Percentiles rank a stretch among this genome's conserved stretches.
Evolutionary conservation across 1,140 invertebrate genomes (phyloP).

Genomic region (Chionoecetes opilio): DNA sequence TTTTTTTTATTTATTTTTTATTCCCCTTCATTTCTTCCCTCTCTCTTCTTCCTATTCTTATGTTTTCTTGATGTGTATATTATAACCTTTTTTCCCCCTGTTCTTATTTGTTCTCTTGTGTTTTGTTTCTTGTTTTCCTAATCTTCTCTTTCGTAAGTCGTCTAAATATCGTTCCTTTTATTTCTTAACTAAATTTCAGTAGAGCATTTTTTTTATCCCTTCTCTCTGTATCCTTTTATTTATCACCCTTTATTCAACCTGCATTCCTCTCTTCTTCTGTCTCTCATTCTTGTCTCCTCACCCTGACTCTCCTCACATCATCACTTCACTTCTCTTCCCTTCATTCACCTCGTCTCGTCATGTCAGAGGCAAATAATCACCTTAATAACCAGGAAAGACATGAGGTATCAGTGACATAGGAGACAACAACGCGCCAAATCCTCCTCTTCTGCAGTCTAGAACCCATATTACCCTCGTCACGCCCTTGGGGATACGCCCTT

Average conservation of each 20-base stretch:
- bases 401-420: background rate
- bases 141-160: too few species aligned
- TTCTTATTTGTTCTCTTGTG: background rate
- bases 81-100: background rate
- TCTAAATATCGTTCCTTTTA: too few species aligned
- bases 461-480: constrained; percentile 36
- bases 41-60: background rate
- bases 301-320: background rate
- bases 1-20: too few species aligned
- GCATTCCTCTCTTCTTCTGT: background rate
- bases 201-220: background rate
- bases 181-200: too few species aligned
- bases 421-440: background rate
- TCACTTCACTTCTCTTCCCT: background rate
- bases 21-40: background rate
- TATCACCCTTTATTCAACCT: background rate
- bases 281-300: background rate
- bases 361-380: constrained; percentile 4
- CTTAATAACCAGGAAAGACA: constrained; percentile 42
- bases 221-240: background rate
- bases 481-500: constrained; percentile 58
- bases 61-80: too few species aligned
- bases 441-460: background rate
- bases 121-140: background rate
- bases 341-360: too few species aligned